These are phyloP conservation scores for Spheniscus mendiculus DNA, from an alignment of 2,113 vertebrate genomes.

Conservation along the genomic window DNA sequence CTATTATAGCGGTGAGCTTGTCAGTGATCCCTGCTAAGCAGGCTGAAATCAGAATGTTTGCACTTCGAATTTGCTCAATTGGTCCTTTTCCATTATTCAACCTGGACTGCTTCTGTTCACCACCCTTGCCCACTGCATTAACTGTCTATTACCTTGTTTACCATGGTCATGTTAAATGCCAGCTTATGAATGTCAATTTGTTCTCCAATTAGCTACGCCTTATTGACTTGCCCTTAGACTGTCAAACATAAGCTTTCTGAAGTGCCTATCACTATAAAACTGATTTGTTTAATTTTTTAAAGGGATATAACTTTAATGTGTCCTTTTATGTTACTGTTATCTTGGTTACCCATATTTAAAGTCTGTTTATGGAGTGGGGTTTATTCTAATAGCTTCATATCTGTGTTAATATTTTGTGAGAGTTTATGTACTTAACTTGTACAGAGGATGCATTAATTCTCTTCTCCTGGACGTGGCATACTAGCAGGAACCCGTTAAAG, in stretches of 20 bases:
- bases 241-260: constrained; percentile 74
- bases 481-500: neutral
- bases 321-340: constrained; percentile 77
- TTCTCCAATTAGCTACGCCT: constrained; percentile 81
- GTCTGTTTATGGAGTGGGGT: constrained; percentile 51
- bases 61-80: constrained; percentile 62
- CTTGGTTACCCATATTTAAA: constrained; percentile 64
- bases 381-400: constrained; percentile 70
- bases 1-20: neutral
- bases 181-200: constrained; percentile 76
- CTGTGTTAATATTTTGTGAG: constrained; percentile 65
- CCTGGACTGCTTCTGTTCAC: constrained; percentile 46
- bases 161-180: constrained; percentile 5
- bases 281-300: constrained; percentile 79
- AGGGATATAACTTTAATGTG: constrained; percentile 75
- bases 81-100: constrained; percentile 68
- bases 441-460: constrained; percentile 40
- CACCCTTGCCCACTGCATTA: constrained; percentile 61
- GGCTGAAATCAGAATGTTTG: constrained; percentile 69
- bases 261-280: constrained; percentile 77
- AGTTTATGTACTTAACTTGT: constrained; percentile 43
- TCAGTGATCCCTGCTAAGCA: neutral
- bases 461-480: neutral
- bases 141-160: constrained; percentile 72
- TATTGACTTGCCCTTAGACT: constrained; percentile 75